phyloP scores from a whole-genome alignment of 30 jellyfish, hydroid and myxozoan genomes.

The Euphysa ruthae region DNA sequence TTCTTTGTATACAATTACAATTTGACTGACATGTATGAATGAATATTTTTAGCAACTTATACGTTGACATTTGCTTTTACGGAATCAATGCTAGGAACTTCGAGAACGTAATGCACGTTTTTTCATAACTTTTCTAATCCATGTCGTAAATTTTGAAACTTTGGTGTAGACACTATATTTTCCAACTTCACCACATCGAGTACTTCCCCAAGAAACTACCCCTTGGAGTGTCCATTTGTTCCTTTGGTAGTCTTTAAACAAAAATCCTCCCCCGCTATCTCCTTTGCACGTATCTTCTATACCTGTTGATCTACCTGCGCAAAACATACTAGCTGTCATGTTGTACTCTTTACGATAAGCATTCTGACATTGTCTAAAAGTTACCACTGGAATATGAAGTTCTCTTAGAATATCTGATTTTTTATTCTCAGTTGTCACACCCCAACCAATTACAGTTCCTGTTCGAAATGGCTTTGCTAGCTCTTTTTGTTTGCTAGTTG shows the following conservation, averaged over 20 bases:
- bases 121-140: constrained; percentile 63
- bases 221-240: constrained; percentile 91
- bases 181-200: constrained; percentile 83
- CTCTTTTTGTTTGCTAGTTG: constrained; percentile 39
- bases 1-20: no score
- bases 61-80: no score
- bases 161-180: constrained; percentile 81
- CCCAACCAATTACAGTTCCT: constrained; percentile 96
- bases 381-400: constrained; percentile 72
- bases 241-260: constrained; percentile 60
- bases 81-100: no score
- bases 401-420: constrained; percentile 50
- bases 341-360: constrained; percentile 47
- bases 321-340: constrained; percentile 85
- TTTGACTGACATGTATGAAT: no score
- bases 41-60: no score
- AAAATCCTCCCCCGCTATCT: constrained; percentile 93
- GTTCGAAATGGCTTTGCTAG: constrained; percentile 31
- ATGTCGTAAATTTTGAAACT: constrained; percentile 56
- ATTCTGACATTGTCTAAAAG: constrained; percentile 35
- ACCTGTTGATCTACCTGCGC: constrained; percentile 69
- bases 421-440: constrained; percentile 52
- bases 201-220: constrained; percentile 91
- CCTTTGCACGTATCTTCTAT: constrained; percentile 90
- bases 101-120: no score